phyloP scores from a whole-genome alignment of 2,888 invertebrate genomes.

The Nemoura dubitans region DNA sequence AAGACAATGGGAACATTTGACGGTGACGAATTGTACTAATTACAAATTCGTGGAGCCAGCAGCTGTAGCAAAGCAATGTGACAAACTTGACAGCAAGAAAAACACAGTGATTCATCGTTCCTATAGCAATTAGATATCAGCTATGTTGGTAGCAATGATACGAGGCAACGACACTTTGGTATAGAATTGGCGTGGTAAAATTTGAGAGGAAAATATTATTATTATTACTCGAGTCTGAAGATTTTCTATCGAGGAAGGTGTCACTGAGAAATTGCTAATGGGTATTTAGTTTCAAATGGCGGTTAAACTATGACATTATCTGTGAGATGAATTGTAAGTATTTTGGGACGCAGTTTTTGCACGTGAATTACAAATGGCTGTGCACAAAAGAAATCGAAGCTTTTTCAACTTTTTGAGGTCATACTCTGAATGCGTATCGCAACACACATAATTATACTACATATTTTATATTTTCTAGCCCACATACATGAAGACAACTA shows the following conservation, averaged over 20 bases:
- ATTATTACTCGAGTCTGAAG: not conserved
- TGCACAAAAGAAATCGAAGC: not conserved
- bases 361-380: not conserved
- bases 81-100: constrained; percentile 37
- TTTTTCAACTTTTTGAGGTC: not conserved
- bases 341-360: not conserved
- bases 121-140: constrained; percentile 18
- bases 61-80: constrained; percentile 33
- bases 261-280: not conserved
- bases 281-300: not conserved
- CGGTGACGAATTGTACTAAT: constrained; percentile 32
- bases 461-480: no score
- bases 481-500: no score
- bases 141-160: not conserved
- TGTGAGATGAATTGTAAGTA: not conserved
- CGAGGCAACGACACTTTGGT: not conserved
- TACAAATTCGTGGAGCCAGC: constrained; percentile 26
- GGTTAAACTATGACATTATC: not conserved
- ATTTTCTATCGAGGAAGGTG: not conserved
- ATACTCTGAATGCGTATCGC: no score
- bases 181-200: not conserved
- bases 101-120: constrained; percentile 30
- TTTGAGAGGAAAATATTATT: not conserved
- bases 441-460: no score
- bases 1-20: constrained; percentile 15